These are phyloP conservation scores for Diloba caeruleocephala DNA, from an alignment of 2,888 invertebrate genomes.

Conservation along the genomic window DNA sequence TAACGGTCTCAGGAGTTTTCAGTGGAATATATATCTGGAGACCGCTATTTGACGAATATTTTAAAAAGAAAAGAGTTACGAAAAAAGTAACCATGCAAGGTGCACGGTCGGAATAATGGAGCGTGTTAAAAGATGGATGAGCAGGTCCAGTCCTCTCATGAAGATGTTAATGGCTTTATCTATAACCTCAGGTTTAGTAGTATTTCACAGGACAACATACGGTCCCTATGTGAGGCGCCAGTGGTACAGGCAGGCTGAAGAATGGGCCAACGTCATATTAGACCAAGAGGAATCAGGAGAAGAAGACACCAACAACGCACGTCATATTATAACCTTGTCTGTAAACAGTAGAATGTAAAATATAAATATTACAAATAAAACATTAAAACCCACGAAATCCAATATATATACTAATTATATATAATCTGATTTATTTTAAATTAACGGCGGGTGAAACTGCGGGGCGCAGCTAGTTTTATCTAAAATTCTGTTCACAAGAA, in stretches of 20 bases:
- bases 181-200: slow-evolving; percentile 68
- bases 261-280: slow-evolving; percentile 77
- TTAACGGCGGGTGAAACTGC: no score
- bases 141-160: slow-evolving; percentile 69
- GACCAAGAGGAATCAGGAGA: slow-evolving; percentile 74
- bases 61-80: slow-evolving; percentile 51
- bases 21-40: slow-evolving; percentile 87
- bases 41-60: slow-evolving; percentile 77
- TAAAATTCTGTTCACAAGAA: no score
- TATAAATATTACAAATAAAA: no score
- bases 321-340: slow-evolving; percentile 52
- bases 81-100: slow-evolving; percentile 42
- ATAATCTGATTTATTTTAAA: no score
- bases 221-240: slow-evolving; percentile 66
- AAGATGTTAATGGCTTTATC: slow-evolving; percentile 79
- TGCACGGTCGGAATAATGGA: slow-evolving; percentile 66
- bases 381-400: no score
- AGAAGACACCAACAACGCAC: slow-evolving; percentile 57
- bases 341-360: slow-evolving; percentile 38
- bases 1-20: slow-evolving; percentile 77
- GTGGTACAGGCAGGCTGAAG: slow-evolving; percentile 70
- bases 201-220: slow-evolving; percentile 66
- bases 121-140: slow-evolving; percentile 60
- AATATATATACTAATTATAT: no score
- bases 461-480: no score